Evolutionary conservation across 2,888 invertebrate species (phyloP).

Genomic region (Orthosia cruda): DNA sequence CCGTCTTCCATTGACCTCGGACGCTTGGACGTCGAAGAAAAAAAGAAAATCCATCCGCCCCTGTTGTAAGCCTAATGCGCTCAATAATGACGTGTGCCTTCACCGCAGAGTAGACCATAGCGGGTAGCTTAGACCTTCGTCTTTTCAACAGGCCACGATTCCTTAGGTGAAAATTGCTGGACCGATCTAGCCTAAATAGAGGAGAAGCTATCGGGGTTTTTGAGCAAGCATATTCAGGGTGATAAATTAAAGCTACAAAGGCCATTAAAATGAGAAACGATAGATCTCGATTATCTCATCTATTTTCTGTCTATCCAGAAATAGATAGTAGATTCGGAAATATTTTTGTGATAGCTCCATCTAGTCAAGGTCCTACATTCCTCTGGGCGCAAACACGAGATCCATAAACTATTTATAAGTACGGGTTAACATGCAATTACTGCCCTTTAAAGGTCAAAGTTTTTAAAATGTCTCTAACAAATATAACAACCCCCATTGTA

Average conservation of each 20-base stretch:
- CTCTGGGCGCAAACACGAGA: neutral
- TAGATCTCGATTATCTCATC: neutral
- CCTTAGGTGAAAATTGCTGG: constrained; percentile 9
- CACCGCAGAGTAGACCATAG: constrained; percentile 65
- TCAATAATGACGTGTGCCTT: constrained; percentile 79
- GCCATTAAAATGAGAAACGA: too few relatives aligned
- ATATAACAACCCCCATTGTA: neutral
- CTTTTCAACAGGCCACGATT: constrained; percentile 31
- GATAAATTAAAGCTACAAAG: too few relatives aligned
- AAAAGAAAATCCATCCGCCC: constrained; percentile 93
- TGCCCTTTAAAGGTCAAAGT: constrained; percentile 7
- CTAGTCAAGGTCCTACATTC: neutral
- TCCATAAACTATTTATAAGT: neutral
- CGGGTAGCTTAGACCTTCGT: constrained; percentile 57
- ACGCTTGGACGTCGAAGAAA: constrained; percentile 92
- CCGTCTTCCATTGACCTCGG: constrained; percentile 94
- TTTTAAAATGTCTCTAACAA: neutral
- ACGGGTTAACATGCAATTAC: constrained; percentile 7
- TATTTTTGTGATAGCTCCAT: neutral
- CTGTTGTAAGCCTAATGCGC: constrained; percentile 78
- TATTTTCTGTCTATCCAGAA: constrained; percentile 11
- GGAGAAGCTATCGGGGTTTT: too few relatives aligned
- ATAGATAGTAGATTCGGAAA: neutral
- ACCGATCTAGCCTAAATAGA: neutral
- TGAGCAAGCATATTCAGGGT: too few relatives aligned